Percentiles rank a stretch among this genome's conserved stretches.
These are phyloP conservation scores for Gymnoscelis rufifasciata DNA, from an alignment of 2,888 invertebrate genomes.

Conservation along the genomic window DNA sequence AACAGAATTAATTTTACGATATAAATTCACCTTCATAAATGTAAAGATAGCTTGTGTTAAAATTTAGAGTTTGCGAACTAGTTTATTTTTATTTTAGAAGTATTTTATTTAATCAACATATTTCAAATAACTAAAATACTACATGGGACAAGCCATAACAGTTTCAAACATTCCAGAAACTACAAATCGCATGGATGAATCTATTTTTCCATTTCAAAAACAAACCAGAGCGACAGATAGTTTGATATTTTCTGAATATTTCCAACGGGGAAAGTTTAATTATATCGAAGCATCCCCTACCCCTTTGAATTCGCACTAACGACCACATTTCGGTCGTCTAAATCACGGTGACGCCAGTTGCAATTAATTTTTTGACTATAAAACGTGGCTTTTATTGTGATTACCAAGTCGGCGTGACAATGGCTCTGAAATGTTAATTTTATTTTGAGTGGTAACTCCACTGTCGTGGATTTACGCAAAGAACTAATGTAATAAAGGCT, in stretches of 20 bases:
- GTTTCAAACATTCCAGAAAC: background rate
- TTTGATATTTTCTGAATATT: constrained; percentile 16
- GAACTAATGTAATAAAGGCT: too few species aligned
- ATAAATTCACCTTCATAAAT: too few species aligned
- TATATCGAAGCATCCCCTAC: constrained; percentile 52
- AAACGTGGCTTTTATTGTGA: constrained; percentile 43
- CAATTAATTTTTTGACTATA: constrained; percentile 68
- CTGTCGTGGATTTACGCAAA: too few species aligned
- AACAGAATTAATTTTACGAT: too few species aligned
- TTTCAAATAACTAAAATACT: too few species aligned
- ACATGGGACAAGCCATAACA: too few species aligned
- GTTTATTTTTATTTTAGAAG: too few species aligned
- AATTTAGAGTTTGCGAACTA: too few species aligned
- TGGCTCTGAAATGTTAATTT: constrained; percentile 14
- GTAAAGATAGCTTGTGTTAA: too few species aligned
- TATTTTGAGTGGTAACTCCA: constrained; percentile 1
- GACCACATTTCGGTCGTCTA: constrained; percentile 68
- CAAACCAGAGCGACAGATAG: constrained; percentile 19
- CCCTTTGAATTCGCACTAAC: constrained; percentile 70
- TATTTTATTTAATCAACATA: too few species aligned
- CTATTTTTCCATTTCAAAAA: constrained; percentile 4
- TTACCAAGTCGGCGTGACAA: constrained; percentile 34
- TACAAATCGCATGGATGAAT: constrained; percentile 1
- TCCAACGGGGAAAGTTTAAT: constrained; percentile 56
- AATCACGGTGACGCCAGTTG: constrained; percentile 66